phyloP scores from a whole-genome alignment of 2,113 vertebrate genomes.

The Campylomormyrus tamandua region DNA sequence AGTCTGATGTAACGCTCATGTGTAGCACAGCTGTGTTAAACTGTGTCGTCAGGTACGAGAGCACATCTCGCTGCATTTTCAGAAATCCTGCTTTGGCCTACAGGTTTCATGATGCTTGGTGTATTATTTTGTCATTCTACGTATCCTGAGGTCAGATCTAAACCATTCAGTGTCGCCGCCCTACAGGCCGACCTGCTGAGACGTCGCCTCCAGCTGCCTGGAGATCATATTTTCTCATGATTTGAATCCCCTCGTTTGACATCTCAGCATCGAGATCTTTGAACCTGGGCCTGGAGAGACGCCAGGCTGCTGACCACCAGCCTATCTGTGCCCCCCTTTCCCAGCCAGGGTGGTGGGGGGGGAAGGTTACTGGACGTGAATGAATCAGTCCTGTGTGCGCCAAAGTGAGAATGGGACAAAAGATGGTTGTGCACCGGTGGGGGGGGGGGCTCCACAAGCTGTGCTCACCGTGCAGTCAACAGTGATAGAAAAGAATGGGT shows the following conservation, averaged over 20 bases:
- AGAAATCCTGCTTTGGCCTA: background rate
- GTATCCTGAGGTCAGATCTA: background rate
- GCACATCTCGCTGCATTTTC: background rate
- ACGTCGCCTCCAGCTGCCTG: background rate
- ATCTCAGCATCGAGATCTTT: constrained; percentile 15
- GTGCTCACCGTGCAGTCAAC: constrained; percentile 52
- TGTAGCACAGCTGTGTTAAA: background rate
- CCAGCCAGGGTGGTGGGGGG: background rate
- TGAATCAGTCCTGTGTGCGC: constrained; percentile 43
- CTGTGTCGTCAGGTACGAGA: background rate
- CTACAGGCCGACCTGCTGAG: background rate
- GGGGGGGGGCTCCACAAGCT: constrained; percentile 30
- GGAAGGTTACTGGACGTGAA: constrained; percentile 47
- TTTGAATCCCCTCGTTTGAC: background rate
- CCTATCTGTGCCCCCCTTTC: background rate
- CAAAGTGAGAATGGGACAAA: constrained; percentile 38
- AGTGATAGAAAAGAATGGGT: constrained; percentile 44
- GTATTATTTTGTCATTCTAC: background rate
- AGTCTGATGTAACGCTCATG: background rate
- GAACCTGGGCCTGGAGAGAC: constrained; percentile 10
- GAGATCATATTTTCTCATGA: background rate
- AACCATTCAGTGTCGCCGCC: background rate
- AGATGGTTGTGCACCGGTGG: constrained; percentile 31
- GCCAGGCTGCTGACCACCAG: constrained; percentile 23
- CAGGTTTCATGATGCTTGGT: background rate